These are phyloP conservation scores for Scophthalmus maximus DNA, from an alignment of 2,113 vertebrate species.

Conservation along the genomic window DNA sequence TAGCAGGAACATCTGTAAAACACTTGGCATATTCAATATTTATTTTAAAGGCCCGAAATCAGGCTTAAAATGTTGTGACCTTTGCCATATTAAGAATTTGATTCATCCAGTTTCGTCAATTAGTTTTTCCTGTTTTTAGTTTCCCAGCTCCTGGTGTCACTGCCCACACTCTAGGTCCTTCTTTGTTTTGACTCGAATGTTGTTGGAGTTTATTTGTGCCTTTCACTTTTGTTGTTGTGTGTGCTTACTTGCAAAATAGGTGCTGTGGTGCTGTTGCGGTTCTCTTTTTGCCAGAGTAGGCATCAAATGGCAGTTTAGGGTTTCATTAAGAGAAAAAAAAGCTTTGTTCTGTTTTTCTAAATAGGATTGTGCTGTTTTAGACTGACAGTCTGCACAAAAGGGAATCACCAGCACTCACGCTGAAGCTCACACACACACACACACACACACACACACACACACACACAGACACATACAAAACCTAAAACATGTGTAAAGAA, in stretches of 20 bases:
- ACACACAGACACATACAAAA: too few species aligned
- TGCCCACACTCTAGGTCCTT: background rate
- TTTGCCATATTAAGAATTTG: background rate
- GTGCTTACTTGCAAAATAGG: slow-evolving; percentile 23
- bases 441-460: too few species aligned
- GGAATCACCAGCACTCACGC: slow-evolving; percentile 29
- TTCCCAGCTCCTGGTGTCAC: background rate
- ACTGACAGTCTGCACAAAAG: slow-evolving; percentile 16
- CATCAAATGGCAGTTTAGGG: slow-evolving; percentile 43
- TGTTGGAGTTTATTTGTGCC: background rate
- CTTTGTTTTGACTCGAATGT: slow-evolving; percentile 21
- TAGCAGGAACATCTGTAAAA: background rate
- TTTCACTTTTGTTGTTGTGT: slow-evolving; percentile 15
- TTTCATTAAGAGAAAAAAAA: slow-evolving; percentile 23
- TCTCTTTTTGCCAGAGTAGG: slow-evolving; percentile 29
- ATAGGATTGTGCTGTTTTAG: slow-evolving; percentile 9
- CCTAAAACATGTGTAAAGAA: slow-evolving; percentile 10
- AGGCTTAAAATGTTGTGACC: too few species aligned
- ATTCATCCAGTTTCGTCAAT: slow-evolving; percentile 1
- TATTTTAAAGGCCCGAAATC: too few species aligned
- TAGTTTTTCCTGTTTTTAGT: background rate
- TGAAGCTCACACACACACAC: too few species aligned
- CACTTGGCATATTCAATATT: too few species aligned
- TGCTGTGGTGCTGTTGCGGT: slow-evolving; percentile 9
- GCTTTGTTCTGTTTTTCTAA: slow-evolving; percentile 15